Conservation (phyloP, 2,113 vertebrate species). For the Clarias macrocephalus region DNA sequence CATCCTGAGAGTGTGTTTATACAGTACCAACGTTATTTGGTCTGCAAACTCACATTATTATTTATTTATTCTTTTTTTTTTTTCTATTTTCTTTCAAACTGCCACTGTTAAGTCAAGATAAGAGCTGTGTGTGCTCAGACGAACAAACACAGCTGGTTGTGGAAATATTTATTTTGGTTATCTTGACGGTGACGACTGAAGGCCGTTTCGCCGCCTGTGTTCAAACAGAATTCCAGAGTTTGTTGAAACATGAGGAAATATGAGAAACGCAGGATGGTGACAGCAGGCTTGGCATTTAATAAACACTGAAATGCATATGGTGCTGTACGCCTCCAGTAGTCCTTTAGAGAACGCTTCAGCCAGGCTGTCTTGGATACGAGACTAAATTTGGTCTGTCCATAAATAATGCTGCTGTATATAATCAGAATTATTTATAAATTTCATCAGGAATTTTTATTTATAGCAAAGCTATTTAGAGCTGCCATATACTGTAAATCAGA, state of each 20-base stretch:
- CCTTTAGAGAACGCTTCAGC: not conserved
- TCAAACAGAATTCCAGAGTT: not conserved
- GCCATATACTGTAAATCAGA: not conserved
- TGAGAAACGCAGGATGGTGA: not conserved
- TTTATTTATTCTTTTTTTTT: not conserved
- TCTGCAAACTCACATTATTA: not conserved
- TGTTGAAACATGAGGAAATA: not conserved
- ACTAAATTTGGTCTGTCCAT: not conserved
- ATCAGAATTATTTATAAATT: not conserved
- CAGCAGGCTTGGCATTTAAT: not conserved
- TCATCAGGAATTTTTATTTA: not conserved
- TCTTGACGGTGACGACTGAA: conserved; percentile 1
- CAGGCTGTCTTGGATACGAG: not conserved
- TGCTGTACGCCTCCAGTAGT: not conserved
- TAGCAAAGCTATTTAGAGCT: not conserved
- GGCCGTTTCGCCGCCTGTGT: not conserved
- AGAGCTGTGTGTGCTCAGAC: conserved; percentile 1
- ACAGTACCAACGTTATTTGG: conserved; percentile 25
- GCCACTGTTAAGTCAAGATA: conserved; percentile 39
- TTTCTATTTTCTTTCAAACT: conserved; percentile 32
- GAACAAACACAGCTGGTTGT: conserved; percentile 2
- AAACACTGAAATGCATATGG: not conserved
- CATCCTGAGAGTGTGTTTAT: conserved; percentile 32
- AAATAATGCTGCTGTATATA: not conserved
- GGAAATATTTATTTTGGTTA: conserved; percentile 19